Evolutionary conservation across 2,113 vertebrate species (phyloP).

Genomic region (Peromyscus polionotus): DNA sequence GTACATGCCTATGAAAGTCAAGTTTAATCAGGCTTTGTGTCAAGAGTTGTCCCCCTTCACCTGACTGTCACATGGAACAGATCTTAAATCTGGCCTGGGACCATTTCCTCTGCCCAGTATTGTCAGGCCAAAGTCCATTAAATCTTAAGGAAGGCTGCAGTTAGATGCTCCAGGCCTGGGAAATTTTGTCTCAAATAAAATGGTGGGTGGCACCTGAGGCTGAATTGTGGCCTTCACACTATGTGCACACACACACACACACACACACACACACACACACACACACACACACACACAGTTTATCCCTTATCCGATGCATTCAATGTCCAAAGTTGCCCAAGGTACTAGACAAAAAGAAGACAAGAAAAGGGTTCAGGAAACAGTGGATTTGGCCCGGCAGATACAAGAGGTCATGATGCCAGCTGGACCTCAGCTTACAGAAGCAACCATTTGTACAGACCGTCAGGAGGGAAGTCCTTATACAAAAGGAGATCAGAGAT

Average conservation of each 20-base stretch:
- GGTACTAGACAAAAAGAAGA: neutral
- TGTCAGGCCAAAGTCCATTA: neutral
- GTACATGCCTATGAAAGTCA: no score
- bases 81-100: neutral
- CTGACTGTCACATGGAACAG: neutral
- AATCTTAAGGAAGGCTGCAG: neutral
- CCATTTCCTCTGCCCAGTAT: neutral
- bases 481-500: neutral
- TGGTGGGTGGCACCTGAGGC: neutral
- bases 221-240: neutral
- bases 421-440: neutral
- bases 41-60: neutral
- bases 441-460: neutral
- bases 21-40: neutral
- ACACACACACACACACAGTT: neutral
- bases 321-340: neutral
- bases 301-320: neutral
- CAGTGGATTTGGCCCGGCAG: neutral
- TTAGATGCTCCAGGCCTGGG: neutral
- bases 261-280: neutral
- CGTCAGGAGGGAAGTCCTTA: neutral
- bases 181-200: neutral
- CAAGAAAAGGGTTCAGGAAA: neutral
- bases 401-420: neutral
- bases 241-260: neutral